Evolutionary conservation across 2,888 invertebrate genomes (phyloP), one percentile per base, ranked within the genome.

Genomic region (Siphonodentalium dalli): DNA sequence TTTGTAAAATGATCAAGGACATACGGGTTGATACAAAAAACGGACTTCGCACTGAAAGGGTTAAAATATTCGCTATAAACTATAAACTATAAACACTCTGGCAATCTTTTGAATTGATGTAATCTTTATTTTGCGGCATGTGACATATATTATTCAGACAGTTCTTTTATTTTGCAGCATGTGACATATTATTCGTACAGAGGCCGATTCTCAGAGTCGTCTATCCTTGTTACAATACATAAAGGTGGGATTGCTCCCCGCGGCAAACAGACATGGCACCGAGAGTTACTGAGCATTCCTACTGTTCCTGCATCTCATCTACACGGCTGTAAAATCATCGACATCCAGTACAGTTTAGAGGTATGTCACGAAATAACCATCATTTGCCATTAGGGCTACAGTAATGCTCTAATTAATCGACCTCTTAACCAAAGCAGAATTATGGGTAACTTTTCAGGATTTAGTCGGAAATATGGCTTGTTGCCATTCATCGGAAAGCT

Each of bases 131-230:
- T 11, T 9, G n/a, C n/a, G n/a, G n/a, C n/a, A n/a, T n/a, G n/a
- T n/a, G n/a, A 15, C 33, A 20, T 1, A 29, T 31, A 34, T 45
- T 33, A 15, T 18, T 18, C 13, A 24, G 15, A 24, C 15, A 27
- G 35, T 29, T 38, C 44, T 40, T 31, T 51, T 24, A 28, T 31
- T 31, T 65, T 67, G 27, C 69, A 74, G 74, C 72, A 72, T 61
- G 71, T 75, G 33, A 75, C 75, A 23, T 75, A 74, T 49, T 75
- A 75, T 53, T 75, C 75, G 15, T 75, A 74, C 54, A 63, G 75
- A 50, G 75, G 75, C 35, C 61, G 75, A 37, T 75, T 75, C 61
- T 71, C 72, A 23, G 75, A 75, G 62, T 69, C 72, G 2, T 68
- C 70, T 23, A 67, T 68, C 20, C 59, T 75, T 33, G 75, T 75